Evolutionary conservation across 2,797 vertebrate genomes (phyloP).

Genomic region (Melanotaenia boesemani): DNA sequence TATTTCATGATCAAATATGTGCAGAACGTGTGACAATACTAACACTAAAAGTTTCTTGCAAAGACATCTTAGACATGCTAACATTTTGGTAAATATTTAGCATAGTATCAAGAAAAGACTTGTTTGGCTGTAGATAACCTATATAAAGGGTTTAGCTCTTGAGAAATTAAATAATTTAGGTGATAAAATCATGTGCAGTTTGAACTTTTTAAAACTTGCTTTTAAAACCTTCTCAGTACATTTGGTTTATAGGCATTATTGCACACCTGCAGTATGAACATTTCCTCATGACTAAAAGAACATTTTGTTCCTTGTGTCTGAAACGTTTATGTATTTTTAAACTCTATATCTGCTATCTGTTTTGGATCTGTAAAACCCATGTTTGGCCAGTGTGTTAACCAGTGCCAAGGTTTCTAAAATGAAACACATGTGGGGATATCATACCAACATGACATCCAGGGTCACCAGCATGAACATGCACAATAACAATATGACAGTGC

Average conservation of each 20-base stretch:
- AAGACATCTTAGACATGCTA: background rate
- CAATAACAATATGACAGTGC: constrained; percentile 65
- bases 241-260: constrained; percentile 6
- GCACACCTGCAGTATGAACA: constrained; percentile 27
- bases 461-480: constrained; percentile 55
- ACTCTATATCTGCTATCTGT: constrained; percentile 56
- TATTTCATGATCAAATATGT: background rate
- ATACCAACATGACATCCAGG: constrained; percentile 65
- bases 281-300: constrained; percentile 45
- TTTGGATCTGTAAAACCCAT: constrained; percentile 53
- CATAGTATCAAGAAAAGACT: background rate
- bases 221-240: constrained; percentile 19
- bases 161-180: background rate
- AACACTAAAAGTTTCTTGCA: background rate
- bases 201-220: constrained; percentile 9
- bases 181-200: background rate
- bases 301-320: constrained; percentile 56
- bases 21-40: background rate
- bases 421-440: constrained; percentile 71
- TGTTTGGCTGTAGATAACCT: background rate
- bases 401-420: constrained; percentile 56
- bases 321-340: constrained; percentile 37
- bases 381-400: constrained; percentile 58
- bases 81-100: background rate
- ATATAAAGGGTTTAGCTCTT: background rate